Evolutionary conservation across 1,140 invertebrate species (phyloP).

Genomic region (Caenorhabditis briggsae): DNA sequence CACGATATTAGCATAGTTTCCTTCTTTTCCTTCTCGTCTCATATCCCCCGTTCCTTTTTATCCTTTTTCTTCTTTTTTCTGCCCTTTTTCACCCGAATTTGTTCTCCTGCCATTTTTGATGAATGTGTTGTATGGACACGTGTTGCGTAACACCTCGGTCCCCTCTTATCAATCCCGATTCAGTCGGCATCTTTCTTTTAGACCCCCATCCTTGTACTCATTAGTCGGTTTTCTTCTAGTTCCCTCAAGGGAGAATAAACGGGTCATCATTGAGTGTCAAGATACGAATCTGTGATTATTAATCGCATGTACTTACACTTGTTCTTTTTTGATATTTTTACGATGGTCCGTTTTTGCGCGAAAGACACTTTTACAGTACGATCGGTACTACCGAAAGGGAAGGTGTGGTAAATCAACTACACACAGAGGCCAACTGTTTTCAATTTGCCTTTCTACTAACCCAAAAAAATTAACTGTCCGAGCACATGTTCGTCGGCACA

Average conservation of each 20-base stretch:
- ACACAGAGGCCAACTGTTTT: slow-evolving; percentile 15
- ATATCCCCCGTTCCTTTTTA: neutral
- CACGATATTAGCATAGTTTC: slow-evolving; percentile 50
- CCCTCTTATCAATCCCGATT: slow-evolving; percentile 13
- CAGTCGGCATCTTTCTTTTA: slow-evolving; percentile 22
- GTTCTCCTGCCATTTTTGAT: slow-evolving; percentile 1
- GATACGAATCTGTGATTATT: slow-evolving; percentile 52
- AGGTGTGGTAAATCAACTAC: slow-evolving; percentile 46
- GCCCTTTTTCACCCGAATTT: neutral
- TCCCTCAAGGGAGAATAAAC: slow-evolving; percentile 45
- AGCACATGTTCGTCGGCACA: slow-evolving; percentile 46
- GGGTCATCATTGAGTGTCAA: slow-evolving; percentile 3
- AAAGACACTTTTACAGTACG: slow-evolving; percentile 31
- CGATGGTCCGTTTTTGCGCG: slow-evolving; percentile 31
- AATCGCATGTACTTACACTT: slow-evolving; percentile 38
- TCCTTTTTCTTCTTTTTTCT: neutral
- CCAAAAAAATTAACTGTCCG: neutral
- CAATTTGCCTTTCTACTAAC: slow-evolving; percentile 16
- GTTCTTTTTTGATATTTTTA: slow-evolving; percentile 43
- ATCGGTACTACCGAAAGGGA: neutral
- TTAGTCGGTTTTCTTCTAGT: slow-evolving; percentile 40
- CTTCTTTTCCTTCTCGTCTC: neutral
- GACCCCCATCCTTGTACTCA: slow-evolving; percentile 17
- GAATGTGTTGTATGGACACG: slow-evolving; percentile 32
- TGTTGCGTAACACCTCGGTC: slow-evolving; percentile 37